Base-by-base conservation (phyloP, 2,113 vertebrate species). In the Naja naja region DNA sequence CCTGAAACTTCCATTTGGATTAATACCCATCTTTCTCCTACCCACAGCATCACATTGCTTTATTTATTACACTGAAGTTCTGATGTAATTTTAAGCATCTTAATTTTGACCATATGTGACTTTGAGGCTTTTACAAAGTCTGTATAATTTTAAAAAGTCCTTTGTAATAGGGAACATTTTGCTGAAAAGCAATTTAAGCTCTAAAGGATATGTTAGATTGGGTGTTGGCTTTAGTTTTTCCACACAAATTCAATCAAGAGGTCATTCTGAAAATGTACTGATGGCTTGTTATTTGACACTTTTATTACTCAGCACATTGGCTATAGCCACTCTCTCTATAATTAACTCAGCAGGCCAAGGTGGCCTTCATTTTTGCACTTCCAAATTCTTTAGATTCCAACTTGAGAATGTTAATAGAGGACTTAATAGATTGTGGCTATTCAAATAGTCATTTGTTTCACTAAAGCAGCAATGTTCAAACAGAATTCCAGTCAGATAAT, bases 241-340 rank as follows among this genome's bases (percentile, higher is more conserved):
- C 55, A 91, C 47, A 92, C 7, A 81, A 20, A 39, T 49, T 95
- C 34, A 89, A 53, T 85, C 60, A 54, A 95, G 93, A 56, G 93
- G 5, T 30, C 88, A 30, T 53, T 89, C 93, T 92, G 60, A 93
- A 87, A 39, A 94, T 92, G 88, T 95, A 93, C 91, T 34, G 6
- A 0, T 91, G 64, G 86, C 90, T 88, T 94, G 95, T 95, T 93
- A 96, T 93, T 93, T 93, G 69, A 95, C 93, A 93, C 34, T 86
- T 95, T 94, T 94, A 94, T 85, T 95, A 93, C 94, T 94, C 52
- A 85, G 30, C 49, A 90, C 95, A 54, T 56, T n/a, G 93, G 94
- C 74, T 91, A 93, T 88, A 94, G 34, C 27, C 10, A 22, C 95
- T 95, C 91, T 90, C 93, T 94, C 85, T 93, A 69, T 91, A 93